phyloP scores from a whole-genome alignment of 2,888 invertebrate species.

The Trachelus tabidus region DNA sequence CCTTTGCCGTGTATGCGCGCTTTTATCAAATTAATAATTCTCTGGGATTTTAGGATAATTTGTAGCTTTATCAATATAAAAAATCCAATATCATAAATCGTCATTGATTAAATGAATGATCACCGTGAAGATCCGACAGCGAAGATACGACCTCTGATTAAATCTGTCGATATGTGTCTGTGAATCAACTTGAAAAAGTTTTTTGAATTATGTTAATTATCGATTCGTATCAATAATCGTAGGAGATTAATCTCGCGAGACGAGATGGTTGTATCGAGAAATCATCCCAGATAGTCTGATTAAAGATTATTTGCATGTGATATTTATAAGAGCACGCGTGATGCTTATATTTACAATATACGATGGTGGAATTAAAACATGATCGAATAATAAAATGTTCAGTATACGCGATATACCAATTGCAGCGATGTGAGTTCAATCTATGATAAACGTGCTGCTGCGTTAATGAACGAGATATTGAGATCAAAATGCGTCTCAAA shows the following conservation, averaged over 20 bases:
- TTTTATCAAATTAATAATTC: background rate
- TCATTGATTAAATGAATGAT: background rate
- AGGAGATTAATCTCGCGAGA: background rate
- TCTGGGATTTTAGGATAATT: background rate
- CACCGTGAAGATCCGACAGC: background rate
- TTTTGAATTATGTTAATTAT: background rate
- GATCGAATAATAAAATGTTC: too few relatives aligned
- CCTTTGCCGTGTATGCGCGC: background rate
- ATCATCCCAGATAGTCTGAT: background rate
- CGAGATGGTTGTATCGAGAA: background rate
- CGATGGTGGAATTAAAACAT: too few relatives aligned
- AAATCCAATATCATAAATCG: background rate
- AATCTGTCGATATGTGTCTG: background rate
- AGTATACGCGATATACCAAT: too few relatives aligned
- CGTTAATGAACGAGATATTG: too few relatives aligned
- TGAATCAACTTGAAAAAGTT: background rate
- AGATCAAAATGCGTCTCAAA: too few relatives aligned
- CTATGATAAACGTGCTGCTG: too few relatives aligned
- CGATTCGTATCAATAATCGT: background rate
- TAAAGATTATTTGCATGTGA: too few relatives aligned
- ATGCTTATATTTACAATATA: too few relatives aligned
- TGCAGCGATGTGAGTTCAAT: too few relatives aligned
- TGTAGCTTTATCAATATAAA: background rate
- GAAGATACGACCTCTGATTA: background rate
- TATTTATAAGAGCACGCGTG: too few relatives aligned